These are phyloP conservation scores for Zeuzera pyrina DNA, from an alignment of 2,888 invertebrate species.

Conservation along the genomic window DNA sequence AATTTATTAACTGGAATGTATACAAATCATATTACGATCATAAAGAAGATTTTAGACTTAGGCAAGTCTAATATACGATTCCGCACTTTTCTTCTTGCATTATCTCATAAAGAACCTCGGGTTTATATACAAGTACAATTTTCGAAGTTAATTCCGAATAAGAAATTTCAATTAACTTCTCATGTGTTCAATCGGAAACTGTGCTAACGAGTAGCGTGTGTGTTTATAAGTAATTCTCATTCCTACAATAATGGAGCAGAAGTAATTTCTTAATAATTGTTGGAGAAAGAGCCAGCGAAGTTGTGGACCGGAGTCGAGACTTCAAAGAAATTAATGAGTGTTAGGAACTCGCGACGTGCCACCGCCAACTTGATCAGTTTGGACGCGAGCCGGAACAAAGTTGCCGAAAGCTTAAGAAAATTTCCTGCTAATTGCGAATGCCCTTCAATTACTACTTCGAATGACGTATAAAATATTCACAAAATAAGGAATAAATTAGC, in stretches of 20 bases:
- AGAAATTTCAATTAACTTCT: conserved; percentile 37
- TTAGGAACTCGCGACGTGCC: conserved; percentile 67
- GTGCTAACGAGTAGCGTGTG: conserved; percentile 31
- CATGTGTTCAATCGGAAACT: conserved; percentile 35
- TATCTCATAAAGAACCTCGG: too few relatives aligned
- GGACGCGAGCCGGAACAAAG: conserved; percentile 70
- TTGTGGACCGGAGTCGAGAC: conserved; percentile 51
- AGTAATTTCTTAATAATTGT: conserved; percentile 65
- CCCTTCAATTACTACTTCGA: conserved; percentile 30
- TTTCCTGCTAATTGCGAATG: conserved; percentile 54
- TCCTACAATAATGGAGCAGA: conserved; percentile 50
- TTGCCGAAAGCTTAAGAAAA: conserved; percentile 52
- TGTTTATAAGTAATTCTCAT: conserved; percentile 21
- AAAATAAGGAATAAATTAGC: conserved; percentile 33
- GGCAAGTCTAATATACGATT: too few relatives aligned
- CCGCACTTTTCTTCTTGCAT: too few relatives aligned
- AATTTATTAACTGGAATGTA: too few relatives aligned
- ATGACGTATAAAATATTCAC: conserved; percentile 35
- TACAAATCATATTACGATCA: too few relatives aligned
- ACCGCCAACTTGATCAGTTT: conserved; percentile 64
- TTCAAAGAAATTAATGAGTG: conserved; percentile 71
- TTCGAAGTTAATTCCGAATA: conserved; percentile 21
- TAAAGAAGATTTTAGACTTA: too few relatives aligned
- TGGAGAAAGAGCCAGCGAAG: conserved; percentile 50
- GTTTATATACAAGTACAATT: too few relatives aligned